A percentile compares a stretch with the other conserved stretches of the same genome.
These are phyloP conservation scores for Dreissena rostriformis DNA, from an alignment of 1,140 invertebrate genomes.

Conservation along the genomic window DNA sequence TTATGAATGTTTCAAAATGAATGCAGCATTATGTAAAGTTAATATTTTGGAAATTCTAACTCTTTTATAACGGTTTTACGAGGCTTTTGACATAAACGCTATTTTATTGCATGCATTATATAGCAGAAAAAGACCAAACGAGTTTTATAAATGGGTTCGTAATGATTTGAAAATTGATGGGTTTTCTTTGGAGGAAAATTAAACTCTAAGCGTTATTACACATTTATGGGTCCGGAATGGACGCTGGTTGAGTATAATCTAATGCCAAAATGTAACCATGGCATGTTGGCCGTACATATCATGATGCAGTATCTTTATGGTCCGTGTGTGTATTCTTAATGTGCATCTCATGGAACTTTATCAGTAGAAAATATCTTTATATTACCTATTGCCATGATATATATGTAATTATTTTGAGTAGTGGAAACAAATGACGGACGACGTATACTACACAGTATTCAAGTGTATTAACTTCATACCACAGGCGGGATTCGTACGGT, in stretches of 20 bases:
- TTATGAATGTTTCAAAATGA: conserved; percentile 11
- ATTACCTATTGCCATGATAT: too few relatives aligned
- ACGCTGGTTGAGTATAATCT: background rate
- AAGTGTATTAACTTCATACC: too few relatives aligned
- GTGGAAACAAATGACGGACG: too few relatives aligned
- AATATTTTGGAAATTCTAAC: conserved; percentile 44
- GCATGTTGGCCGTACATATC: too few relatives aligned
- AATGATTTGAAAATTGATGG: conserved; percentile 53
- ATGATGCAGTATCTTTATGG: too few relatives aligned
- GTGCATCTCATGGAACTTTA: too few relatives aligned
- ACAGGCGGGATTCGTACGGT: too few relatives aligned
- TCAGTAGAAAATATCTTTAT: too few relatives aligned
- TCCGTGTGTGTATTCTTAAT: too few relatives aligned
- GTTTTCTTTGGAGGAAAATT: conserved; percentile 46
- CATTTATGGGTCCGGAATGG: conserved; percentile 16
- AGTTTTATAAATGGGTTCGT: conserved; percentile 41
- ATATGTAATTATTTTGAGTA: too few relatives aligned
- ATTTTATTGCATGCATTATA: conserved; percentile 49
- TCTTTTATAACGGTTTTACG: conserved; percentile 45
- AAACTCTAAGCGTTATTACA: conserved; percentile 24
- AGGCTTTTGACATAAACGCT: background rate
- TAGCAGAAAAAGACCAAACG: conserved; percentile 3
- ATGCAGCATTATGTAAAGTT: conserved; percentile 22
- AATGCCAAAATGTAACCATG: background rate
- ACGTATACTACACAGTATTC: too few relatives aligned